phyloP scores from a whole-genome alignment of 2,888 invertebrate genomes.

The Congeria kusceri region DNA sequence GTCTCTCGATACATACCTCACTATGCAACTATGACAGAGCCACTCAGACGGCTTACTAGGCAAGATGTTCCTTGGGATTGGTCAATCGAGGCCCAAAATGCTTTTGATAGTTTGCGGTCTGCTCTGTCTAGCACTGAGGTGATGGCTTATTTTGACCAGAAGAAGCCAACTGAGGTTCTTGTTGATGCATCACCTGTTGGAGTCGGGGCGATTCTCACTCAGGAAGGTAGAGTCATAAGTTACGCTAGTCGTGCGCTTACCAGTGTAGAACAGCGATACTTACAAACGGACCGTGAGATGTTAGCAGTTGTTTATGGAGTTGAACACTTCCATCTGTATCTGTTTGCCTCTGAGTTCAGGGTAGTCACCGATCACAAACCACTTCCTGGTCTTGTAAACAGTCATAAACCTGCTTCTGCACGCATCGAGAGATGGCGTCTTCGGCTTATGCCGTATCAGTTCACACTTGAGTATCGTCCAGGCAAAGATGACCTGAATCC shows the following conservation, averaged over 20 bases:
- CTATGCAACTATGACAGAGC: conserved; percentile 45
- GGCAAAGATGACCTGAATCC: conserved; percentile 62
- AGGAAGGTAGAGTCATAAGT: conserved; percentile 52
- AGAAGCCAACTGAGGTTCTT: conserved; percentile 51
- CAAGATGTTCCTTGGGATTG: conserved; percentile 54
- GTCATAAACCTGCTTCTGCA: conserved; percentile 64
- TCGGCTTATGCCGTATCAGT: conserved; percentile 56
- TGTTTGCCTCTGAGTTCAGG: conserved; percentile 67
- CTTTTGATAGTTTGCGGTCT: conserved; percentile 59
- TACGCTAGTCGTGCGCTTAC: conserved; percentile 67
- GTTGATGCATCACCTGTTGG: conserved; percentile 71
- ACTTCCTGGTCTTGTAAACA: conserved; percentile 69
- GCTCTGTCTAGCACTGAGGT: conserved; percentile 40
- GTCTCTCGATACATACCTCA: conserved; percentile 47
- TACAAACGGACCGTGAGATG: conserved; percentile 71
- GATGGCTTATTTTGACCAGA: conserved; percentile 63
- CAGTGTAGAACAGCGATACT: conserved; percentile 65
- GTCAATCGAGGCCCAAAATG: conserved; percentile 32
- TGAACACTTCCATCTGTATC: conserved; percentile 74
- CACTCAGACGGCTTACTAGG: conserved; percentile 60
- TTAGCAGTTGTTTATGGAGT: conserved; percentile 71
- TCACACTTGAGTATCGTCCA: conserved; percentile 52
- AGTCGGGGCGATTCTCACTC: conserved; percentile 61
- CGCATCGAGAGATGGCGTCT: conserved; percentile 63
- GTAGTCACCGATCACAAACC: conserved; percentile 78